Evolutionary conservation across 2,888 invertebrate species (phyloP), one percentile per base, ranked within the genome.

Genomic region (Smittia aterrima): DNA sequence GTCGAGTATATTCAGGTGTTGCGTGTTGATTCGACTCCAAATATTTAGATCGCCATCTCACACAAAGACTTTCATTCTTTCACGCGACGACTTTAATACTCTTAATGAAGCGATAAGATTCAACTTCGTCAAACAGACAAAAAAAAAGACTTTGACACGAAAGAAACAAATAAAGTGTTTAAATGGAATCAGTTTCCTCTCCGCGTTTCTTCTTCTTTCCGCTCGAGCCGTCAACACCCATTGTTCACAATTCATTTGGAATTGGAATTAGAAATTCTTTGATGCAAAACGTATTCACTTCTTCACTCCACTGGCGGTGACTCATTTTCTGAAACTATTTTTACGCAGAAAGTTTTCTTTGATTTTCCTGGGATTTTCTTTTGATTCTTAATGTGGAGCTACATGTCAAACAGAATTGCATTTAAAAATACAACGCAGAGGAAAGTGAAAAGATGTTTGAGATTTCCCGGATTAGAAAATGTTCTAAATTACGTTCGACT

Each of bases 181-280:
- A 68, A 68, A 68, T 47, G 68, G 68, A 66, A 66, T 25, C 68
- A 68, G 68, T 68, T 68, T 68, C 68, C 68, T 22, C 41, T 41
- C 38, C 68, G 24, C 32, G 22, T 40, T 47, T 68, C 20, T 24
- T 47, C 20, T 66, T 66, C 38, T 66, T 16, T 66, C 18, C 38
- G 66, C 38, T 38, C 20, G 9, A 7, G n/a, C 58, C 58, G 22
- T 20, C 58, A 9, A 58, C 7, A 22, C 7, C 58, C 22, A 66
- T 66, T 66, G 38, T 66, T n/a, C 11, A 16, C 20, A 18, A 18
- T 53, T 11, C 22, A 16, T 66, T 25, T 18, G 38, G 16, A 24
- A 16, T 6, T 24, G 38, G n/a, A 66, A 66, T 66, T 66, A 32
- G 38, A 66, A 66, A 66, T 66, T 66, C 27, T 66, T 22, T 7